phyloP scores from a whole-genome alignment of 2,888 invertebrate genomes.

The Zhuqinia jingwanae region DNA sequence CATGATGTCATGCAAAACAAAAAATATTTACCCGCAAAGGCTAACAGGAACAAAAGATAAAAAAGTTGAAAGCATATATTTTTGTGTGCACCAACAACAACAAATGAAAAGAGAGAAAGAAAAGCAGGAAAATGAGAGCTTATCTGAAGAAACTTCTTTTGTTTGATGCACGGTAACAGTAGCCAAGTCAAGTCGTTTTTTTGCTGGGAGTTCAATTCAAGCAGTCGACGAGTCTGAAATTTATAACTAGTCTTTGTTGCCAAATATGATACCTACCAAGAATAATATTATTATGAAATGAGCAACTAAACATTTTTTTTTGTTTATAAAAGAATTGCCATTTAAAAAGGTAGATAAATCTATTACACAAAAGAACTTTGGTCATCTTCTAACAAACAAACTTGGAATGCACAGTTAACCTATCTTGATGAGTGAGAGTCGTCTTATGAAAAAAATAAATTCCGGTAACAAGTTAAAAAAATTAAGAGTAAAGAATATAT shows the following conservation, averaged over 20 bases:
- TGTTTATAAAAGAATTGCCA: too few species aligned
- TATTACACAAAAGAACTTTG: background rate
- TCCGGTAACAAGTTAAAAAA: background rate
- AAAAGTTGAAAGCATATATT: background rate
- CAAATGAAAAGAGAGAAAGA: background rate
- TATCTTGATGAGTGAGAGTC: background rate
- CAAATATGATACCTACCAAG: constrained; percentile 4
- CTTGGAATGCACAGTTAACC: background rate
- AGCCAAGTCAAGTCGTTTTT: background rate
- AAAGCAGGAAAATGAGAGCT: background rate
- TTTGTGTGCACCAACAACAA: background rate
- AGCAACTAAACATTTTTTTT: too few species aligned
- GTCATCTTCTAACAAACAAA: constrained; percentile 9
- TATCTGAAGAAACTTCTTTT: background rate
- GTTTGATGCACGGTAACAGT: background rate
- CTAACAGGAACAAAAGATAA: background rate
- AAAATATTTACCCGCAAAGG: too few species aligned
- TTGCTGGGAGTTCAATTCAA: background rate
- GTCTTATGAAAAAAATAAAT: background rate
- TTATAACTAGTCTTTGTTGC: background rate
- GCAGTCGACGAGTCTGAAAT: background rate
- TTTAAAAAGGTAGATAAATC: too few species aligned
- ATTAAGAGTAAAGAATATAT: background rate
- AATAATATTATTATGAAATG: too few species aligned
- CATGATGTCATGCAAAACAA: background rate